Evolutionary conservation across 2,113 vertebrate species (phyloP), one percentile per base, ranked within the genome.

Genomic region (Amphilophus citrinellus): DNA sequence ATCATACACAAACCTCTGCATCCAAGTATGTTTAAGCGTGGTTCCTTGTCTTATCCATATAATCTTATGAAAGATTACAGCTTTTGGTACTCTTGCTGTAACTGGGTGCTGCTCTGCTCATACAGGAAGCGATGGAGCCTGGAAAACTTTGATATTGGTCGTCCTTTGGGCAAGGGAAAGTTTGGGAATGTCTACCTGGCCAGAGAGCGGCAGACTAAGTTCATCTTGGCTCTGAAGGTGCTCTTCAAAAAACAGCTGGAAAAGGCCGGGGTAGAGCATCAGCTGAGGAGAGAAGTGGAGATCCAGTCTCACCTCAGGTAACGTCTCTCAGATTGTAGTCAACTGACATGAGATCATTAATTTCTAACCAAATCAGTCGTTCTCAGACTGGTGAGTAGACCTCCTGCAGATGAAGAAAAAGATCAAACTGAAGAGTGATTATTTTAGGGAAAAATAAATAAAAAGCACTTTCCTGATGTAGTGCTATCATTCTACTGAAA

Each of bases 101-200:
- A 79, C 63, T 0, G 0, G 15, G 11, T 32, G 5, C 2, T 2
- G 20, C 76, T 85, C 78, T 82, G 10, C 35, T 76, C 47, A 24
- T 57, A 11, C 90, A 99, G 98, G 83, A 97, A 96, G 80, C 97
- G 96, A 0, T 99, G 98, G 98, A 96, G 92, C 68, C 94, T 99
- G 84, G 98, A 99, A 66, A 97, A 99, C 27, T 99, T 99, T 94
- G 98, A 99, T 90, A 98, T 99, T 22, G 98, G 98, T 17, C 97
- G 97, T 8, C 97, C 98, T 1, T 92, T 99, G 76, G 98, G 98
- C 27, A 99, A 99, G 91, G 98, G 98, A 17, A 99, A 99, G 88
- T 99, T 99, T 88, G 98, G 98, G 7, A 99, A 98, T 9, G 98
- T 99, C n/a, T 99, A 99, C 87, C 94, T 99, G 90, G 98, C 98